phyloP scores from a whole-genome alignment of 1,140 invertebrate genomes.

The Stegodyphus dumicola region DNA sequence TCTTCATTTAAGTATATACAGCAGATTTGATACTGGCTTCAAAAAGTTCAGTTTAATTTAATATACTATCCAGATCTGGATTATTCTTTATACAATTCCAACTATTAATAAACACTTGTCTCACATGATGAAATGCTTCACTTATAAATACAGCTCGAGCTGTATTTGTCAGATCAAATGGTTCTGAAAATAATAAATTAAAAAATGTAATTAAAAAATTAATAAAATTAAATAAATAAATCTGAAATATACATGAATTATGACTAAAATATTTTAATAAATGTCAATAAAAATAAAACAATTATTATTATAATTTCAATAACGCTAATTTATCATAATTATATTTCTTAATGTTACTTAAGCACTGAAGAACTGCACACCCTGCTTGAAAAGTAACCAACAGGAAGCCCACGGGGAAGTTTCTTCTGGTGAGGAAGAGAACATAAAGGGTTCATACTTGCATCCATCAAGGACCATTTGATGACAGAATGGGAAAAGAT shows the following conservation, averaged over 20 bases:
- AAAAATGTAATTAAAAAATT: constrained; percentile 52
- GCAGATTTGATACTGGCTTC: no score
- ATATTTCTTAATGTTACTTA: not conserved
- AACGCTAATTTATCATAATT: not conserved
- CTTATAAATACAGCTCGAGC: constrained; percentile 91
- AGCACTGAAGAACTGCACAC: not conserved
- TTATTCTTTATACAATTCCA: constrained; percentile 71
- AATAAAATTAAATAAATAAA: not conserved
- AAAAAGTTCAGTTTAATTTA: no score
- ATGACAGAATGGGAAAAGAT: no score
- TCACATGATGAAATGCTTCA: constrained; percentile 83
- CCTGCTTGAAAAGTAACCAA: not conserved
- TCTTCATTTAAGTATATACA: not conserved
- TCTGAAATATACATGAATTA: not conserved
- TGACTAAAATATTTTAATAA: not conserved
- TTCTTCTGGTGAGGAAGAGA: no score
- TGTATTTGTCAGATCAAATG: constrained; percentile 93
- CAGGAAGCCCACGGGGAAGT: no score
- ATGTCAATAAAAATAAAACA: not conserved
- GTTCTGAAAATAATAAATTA: constrained; percentile 76
- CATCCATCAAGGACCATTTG: no score
- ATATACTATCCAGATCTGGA: constrained; percentile 66
- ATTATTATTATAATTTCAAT: not conserved
- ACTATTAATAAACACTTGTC: constrained; percentile 76
- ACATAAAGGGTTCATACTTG: no score